Percentiles rank a stretch among this genome's conserved stretches.
Conservation (phyloP, 1,140 invertebrate species). For the Drosophila miranda region DNA sequence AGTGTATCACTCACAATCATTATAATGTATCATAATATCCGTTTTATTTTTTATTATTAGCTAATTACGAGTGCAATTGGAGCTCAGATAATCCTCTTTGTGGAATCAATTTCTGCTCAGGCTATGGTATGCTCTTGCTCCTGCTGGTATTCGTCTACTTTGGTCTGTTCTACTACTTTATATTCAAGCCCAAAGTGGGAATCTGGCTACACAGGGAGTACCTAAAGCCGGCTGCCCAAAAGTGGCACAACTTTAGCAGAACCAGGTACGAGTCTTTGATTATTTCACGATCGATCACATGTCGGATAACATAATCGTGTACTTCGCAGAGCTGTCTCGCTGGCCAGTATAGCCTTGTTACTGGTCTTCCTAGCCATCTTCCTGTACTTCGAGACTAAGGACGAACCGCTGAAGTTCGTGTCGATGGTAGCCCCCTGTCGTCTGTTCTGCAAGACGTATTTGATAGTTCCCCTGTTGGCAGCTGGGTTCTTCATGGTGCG, state of each 20-base stretch:
- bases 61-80: slow-evolving; percentile 33
- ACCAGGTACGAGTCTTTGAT: slow-evolving; percentile 30
- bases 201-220: slow-evolving; percentile 74
- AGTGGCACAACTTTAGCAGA: slow-evolving; percentile 78
- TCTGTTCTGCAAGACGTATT: no score
- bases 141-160: slow-evolving; percentile 86
- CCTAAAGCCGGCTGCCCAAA: slow-evolving; percentile 53
- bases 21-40: no score
- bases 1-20: no score
- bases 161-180: slow-evolving; percentile 86
- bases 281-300: no score
- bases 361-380: slow-evolving; percentile 84
- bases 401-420: slow-evolving; percentile 85
- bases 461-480: no score
- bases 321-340: slow-evolving; percentile 50
- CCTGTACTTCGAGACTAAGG: slow-evolving; percentile 86
- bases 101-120: slow-evolving; percentile 85
- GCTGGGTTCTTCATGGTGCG: no score
- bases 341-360: slow-evolving; percentile 58
- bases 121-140: slow-evolving; percentile 89
- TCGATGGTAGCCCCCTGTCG: slow-evolving; percentile 86
- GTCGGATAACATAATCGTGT: neutral
- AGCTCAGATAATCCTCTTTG: slow-evolving; percentile 25
- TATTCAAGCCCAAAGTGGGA: slow-evolving; percentile 86
- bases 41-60: neutral